Conservation (phyloP, 2,113 vertebrate species). For the Festucalex cinctus region DNA sequence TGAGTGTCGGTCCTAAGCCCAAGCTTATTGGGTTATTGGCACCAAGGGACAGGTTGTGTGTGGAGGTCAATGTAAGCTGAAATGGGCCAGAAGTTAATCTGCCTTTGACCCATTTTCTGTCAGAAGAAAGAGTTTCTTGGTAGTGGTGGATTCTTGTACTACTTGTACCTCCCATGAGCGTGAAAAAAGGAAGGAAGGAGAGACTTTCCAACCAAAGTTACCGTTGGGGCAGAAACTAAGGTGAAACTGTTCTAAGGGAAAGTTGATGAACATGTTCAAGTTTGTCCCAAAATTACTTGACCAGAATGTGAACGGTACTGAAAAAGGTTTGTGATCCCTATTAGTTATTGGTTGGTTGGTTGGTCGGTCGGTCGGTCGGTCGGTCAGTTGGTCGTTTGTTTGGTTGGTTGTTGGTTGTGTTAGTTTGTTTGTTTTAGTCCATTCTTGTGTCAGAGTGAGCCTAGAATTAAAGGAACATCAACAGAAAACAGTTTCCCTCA, state of each 20-base stretch:
- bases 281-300: not conserved
- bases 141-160: conserved; percentile 4
- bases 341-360: too few relatives aligned
- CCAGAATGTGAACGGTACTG: not conserved
- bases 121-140: conserved; percentile 20
- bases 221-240: not conserved
- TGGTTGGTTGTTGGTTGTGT: too few relatives aligned
- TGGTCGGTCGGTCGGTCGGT: too few relatives aligned
- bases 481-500: not conserved
- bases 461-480: not conserved
- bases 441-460: not conserved
- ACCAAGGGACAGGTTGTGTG: conserved; percentile 35
- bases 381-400: too few relatives aligned
- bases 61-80: conserved; percentile 43
- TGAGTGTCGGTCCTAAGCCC: conserved; percentile 47
- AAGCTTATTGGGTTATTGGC: conserved; percentile 42
- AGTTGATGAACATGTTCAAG: not conserved
- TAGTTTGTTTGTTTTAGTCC: not conserved
- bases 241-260: not conserved
- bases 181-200: not conserved
- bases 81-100: conserved; percentile 50
- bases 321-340: not conserved
- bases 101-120: conserved; percentile 46
- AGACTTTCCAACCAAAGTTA: not conserved
- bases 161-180: not conserved